A percentile compares a stretch with the other conserved stretches of the same genome.
These are phyloP conservation scores for Zonotrichia albicollis DNA, from an alignment of 2,797 vertebrate species.

Conservation along the genomic window DNA sequence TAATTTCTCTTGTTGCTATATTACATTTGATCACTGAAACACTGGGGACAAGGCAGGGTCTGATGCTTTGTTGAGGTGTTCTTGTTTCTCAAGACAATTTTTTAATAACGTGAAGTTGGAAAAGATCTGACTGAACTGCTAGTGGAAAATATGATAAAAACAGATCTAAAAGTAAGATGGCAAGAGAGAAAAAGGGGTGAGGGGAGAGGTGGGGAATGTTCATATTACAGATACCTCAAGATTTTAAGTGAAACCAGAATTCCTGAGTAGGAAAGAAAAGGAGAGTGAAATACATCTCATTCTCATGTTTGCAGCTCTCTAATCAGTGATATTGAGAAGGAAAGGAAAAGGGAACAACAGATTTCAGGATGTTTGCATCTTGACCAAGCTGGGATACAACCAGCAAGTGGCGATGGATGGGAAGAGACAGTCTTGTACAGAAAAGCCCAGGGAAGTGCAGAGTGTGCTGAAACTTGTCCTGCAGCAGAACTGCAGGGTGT, in stretches of 20 bases:
- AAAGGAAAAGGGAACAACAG: neutral
- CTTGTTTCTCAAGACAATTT: neutral
- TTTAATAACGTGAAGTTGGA: rapidly evolving
- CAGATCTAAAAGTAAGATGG: neutral
- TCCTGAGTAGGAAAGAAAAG: neutral
- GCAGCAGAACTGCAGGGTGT: neutral
- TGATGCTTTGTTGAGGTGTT: neutral
- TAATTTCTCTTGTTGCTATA: neutral
- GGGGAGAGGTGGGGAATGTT: neutral
- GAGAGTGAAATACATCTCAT: neutral
- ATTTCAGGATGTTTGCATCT: neutral
- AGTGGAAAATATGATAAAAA: neutral
- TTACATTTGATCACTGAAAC: neutral
- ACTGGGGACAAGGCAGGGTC: neutral
- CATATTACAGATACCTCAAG: neutral
- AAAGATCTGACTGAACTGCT: neutral
- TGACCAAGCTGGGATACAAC: neutral
- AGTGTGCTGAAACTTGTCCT: rapidly evolving
- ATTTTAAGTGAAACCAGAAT: neutral
- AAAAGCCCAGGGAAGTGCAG: neutral
- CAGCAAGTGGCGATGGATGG: neutral
- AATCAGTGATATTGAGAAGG: neutral
- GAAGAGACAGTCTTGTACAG: neutral
- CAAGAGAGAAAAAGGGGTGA: neutral
- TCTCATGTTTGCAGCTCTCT: neutral